Evolutionary conservation across 2,888 invertebrate genomes (phyloP).

Genomic region (Drosophila ezoana): DNA sequence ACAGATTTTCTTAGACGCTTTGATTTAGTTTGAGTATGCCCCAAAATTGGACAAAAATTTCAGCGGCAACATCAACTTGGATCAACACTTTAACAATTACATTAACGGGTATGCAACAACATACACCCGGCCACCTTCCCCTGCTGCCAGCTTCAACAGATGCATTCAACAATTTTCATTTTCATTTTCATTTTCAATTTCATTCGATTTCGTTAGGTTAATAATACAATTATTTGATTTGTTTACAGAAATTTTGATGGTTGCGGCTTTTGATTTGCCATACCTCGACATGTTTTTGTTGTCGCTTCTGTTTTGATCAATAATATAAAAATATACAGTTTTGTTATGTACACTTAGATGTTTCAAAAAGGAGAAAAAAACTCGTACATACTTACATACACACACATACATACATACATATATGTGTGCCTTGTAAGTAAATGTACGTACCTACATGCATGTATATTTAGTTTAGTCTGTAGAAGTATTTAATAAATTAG

Average conservation of each 20-base stretch:
- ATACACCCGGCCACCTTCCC: not conserved
- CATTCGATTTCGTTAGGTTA: not conserved
- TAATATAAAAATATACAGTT: slow-evolving; percentile 66
- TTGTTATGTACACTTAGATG: slow-evolving; percentile 61
- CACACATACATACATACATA: not conserved
- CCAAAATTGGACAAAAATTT: slow-evolving; percentile 22
- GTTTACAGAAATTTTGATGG: slow-evolving; percentile 16
- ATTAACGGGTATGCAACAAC: slow-evolving; percentile 18
- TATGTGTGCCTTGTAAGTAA: not conserved
- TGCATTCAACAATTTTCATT: slow-evolving; percentile 7
- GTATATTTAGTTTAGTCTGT: slow-evolving; percentile 13
- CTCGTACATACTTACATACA: slow-evolving; percentile 5
- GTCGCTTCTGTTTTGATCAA: slow-evolving; percentile 5
- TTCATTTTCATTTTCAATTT: slow-evolving; percentile 4
- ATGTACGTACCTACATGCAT: slow-evolving; percentile 1
- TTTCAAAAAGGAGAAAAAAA: slow-evolving; percentile 50
- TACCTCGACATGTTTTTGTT: not conserved
- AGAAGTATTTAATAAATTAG: slow-evolving; percentile 58
- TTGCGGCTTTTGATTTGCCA: not conserved
- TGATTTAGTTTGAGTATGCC: not conserved
- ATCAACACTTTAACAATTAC: slow-evolving; percentile 47
- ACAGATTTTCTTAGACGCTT: slow-evolving; percentile 10
- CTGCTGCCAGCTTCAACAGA: slow-evolving; percentile 8
- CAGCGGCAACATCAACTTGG: slow-evolving; percentile 25
- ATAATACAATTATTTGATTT: slow-evolving; percentile 1